Conservation (phyloP, 2,888 invertebrate genomes). For the Oscheius myriophilus region DNA sequence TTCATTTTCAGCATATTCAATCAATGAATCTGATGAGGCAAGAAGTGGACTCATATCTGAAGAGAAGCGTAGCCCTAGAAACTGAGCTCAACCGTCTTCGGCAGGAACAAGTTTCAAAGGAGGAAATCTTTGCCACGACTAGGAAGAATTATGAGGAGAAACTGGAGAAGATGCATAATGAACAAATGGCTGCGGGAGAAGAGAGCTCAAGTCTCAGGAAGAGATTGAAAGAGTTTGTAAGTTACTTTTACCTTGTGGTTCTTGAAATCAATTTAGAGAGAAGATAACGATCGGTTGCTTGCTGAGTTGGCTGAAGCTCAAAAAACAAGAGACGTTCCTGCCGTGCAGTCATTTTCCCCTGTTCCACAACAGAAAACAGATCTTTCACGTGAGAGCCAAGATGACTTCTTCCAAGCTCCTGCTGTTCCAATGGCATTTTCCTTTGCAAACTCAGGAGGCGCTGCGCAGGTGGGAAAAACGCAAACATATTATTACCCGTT, state of each 20-base stretch:
- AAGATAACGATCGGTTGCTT: constrained; percentile 17
- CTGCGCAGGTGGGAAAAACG: constrained; percentile 25
- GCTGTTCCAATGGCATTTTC: constrained; percentile 19
- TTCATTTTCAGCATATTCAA: constrained; percentile 5
- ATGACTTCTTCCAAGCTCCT: not conserved
- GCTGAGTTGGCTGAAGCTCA: constrained; percentile 12
- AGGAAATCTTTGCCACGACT: not conserved
- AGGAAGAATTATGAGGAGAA: not conserved
- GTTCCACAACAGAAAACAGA: not conserved
- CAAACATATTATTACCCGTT: no score
- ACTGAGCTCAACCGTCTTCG: not conserved
- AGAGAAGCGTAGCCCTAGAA: constrained; percentile 2
- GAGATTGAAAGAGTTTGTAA: constrained; percentile 27
- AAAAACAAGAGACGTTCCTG: constrained; percentile 9
- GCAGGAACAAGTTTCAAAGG: constrained; percentile 3
- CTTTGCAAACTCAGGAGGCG: constrained; percentile 15
- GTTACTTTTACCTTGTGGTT: not conserved
- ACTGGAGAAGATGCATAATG: constrained; percentile 8
- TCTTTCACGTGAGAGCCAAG: not conserved
- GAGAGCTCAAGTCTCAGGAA: constrained; percentile 21
- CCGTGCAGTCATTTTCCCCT: not conserved
- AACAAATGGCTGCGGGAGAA: constrained; percentile 12
- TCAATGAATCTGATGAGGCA: not conserved
- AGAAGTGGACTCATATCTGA: constrained; percentile 16
- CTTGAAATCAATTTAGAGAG: constrained; percentile 13